A percentile compares a stretch with the other conserved stretches of the same genome.
phyloP scores from a whole-genome alignment of 2,888 invertebrate species.

The Hirtodrosophila histrioides region DNA sequence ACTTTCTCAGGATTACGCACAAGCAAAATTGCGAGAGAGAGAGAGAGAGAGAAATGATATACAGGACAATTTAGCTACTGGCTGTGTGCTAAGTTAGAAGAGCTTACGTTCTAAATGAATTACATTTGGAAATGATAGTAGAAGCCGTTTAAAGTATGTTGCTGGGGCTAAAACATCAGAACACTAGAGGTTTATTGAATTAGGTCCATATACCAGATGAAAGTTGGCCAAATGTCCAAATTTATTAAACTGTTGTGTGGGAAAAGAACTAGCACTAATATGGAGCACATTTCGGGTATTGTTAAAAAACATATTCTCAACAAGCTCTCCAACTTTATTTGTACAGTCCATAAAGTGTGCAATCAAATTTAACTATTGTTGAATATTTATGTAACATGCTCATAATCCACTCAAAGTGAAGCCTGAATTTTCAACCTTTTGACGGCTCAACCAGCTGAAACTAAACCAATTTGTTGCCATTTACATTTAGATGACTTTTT shows the following conservation, averaged over 20 bases:
- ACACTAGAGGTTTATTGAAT: conserved; percentile 6
- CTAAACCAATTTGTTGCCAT: conserved; percentile 44
- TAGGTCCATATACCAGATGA: conserved; percentile 1
- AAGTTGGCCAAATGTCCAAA: too few species aligned
- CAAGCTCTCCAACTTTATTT: too few species aligned
- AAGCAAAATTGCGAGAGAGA: not conserved
- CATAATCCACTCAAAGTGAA: conserved; percentile 9
- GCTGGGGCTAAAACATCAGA: conserved; percentile 3
- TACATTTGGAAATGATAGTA: conserved; percentile 4
- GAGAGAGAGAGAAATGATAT: conserved; percentile 41
- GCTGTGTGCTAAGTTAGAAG: conserved; percentile 2
- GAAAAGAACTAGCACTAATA: too few species aligned
- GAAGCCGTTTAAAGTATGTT: conserved; percentile 25
- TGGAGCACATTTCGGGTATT: too few species aligned
- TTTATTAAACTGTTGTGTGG: too few species aligned
- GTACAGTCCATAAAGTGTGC: conserved; percentile 3
- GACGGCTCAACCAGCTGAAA: conserved; percentile 23
- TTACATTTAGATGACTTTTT: conserved; percentile 47
- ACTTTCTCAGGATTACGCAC: conserved; percentile 39
- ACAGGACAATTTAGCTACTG: conserved; percentile 47
- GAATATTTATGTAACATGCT: conserved; percentile 11
- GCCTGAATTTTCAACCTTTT: conserved; percentile 11
- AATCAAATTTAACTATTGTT: conserved; percentile 33
- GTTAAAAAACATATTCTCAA: too few species aligned
- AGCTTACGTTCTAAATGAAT: conserved; percentile 33